Percentiles rank a stretch among this genome's conserved stretches.
Evolutionary conservation across 2,113 vertebrate genomes (phyloP).

Genomic region (Xenopus laevis): DNA sequence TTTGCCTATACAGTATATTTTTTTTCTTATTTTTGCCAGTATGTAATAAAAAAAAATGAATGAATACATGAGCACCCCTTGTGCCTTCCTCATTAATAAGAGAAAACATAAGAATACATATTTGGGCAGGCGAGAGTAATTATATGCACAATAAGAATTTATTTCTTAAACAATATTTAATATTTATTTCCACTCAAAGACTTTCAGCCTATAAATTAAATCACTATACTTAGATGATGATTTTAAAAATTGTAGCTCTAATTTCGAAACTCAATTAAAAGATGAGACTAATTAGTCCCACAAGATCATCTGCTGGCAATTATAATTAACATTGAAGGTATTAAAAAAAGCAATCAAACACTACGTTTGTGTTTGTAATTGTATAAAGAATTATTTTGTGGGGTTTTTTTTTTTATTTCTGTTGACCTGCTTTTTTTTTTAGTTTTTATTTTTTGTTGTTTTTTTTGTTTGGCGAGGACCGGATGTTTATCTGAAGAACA

Average conservation of each 20-base stretch:
- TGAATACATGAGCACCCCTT: no score
- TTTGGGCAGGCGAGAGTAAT: conserved; percentile 27
- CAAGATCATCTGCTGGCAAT: conserved; percentile 46
- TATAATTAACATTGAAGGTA: conserved; percentile 46
- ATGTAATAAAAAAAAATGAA: no score
- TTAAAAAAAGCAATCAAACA: conserved; percentile 46
- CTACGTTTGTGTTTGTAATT: conserved; percentile 41
- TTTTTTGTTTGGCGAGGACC: conserved; percentile 58
- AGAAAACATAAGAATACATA: conserved; percentile 1
- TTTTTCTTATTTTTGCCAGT: no score
- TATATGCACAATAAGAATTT: conserved; percentile 17
- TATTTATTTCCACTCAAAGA: conserved; percentile 44
- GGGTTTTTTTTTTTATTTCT: conserved; percentile 35
- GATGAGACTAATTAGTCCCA: conserved; percentile 47
- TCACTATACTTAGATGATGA: conserved; percentile 30
- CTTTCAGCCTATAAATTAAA: conserved; percentile 43
- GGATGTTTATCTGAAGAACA: conserved; percentile 54
- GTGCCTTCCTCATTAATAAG: no score
- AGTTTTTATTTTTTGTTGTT: no score
- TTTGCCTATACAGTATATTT: no score
- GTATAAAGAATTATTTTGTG: conserved; percentile 42
- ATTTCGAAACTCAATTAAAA: conserved; percentile 46
- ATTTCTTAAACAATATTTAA: conserved; percentile 37
- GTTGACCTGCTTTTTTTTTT: conserved; percentile 52
- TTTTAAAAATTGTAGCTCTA: conserved; percentile 45